Evolutionary conservation across 2,888 invertebrate species (phyloP), one percentile per base, ranked within the genome.

Genomic region (Scaptomyza reducta): DNA sequence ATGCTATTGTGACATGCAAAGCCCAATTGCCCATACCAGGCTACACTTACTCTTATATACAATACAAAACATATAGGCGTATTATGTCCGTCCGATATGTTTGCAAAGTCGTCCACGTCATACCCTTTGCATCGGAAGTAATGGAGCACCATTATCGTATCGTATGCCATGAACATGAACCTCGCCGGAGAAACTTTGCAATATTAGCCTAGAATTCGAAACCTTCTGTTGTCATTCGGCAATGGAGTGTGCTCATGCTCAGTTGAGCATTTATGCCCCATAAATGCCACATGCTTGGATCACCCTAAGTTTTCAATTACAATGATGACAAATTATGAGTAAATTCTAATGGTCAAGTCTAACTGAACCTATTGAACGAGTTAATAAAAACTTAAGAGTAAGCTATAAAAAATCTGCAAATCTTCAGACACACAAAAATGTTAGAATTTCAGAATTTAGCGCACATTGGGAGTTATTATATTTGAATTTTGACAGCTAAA

Each of bases 1-100:
- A 60, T 67, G 66, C 67, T 49, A 47, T 81, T 74, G 70, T 81
- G 81, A 87, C 86, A 82, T 63, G 77, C 78, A 72, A 67, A 67
- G 55, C 58, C 54, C 35, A 63, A 70, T 25, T 50, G 49, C 50
- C 70, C 42, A 54, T 38, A 47, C 42, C 55, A 55, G 51, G 31
- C 70, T 56, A 49, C 70, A 57, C 47, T 44, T 63, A 16, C 18
- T 22, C 18, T 35, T 49, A 33, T 33, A n/a, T 33, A 49, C 33
- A 22, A 49, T 33, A 49, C 31, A 31, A 47, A 35, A 35, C 35
- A 10, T 33, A 33, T 33, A 25, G 46, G 25, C 49, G 18, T 22
- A 33, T n/a, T 49, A 18, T 58, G 69, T 59, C 60, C 54, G 35
- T 47, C 49, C 14, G 49, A 45, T 42, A 58, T 33, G n/a, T 9